Evolutionary conservation across 2,113 vertebrate genomes (phyloP).

Genomic region (Grammomys surdaster): DNA sequence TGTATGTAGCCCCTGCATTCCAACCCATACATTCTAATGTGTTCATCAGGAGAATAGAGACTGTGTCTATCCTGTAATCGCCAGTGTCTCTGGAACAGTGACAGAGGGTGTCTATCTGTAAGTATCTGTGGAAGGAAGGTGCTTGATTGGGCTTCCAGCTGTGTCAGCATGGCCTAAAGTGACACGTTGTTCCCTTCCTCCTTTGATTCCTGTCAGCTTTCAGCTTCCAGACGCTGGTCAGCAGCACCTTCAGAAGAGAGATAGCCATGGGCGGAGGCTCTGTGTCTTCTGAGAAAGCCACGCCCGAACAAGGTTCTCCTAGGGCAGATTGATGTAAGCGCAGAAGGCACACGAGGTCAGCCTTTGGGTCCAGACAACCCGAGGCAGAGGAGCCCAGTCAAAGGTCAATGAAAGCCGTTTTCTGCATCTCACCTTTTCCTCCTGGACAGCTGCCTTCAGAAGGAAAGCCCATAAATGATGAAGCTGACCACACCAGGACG

Average conservation of each 20-base stretch:
- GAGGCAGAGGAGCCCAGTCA: neutral
- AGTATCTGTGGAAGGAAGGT: neutral
- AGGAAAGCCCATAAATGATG: neutral
- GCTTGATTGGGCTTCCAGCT: neutral
- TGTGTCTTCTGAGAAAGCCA: neutral
- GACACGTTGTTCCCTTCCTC: no score
- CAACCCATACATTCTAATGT: neutral
- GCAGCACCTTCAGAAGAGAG: neutral
- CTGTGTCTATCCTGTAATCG: neutral
- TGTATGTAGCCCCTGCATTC: no score
- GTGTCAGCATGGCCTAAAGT: neutral
- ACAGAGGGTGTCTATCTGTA: neutral
- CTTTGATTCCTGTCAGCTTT: neutral
- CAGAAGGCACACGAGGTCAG: neutral
- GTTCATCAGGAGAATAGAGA: neutral
- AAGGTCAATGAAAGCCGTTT: neutral
- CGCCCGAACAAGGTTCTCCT: neutral
- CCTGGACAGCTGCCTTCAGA: neutral
- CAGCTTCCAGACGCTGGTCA: neutral
- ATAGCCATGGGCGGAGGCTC: neutral
- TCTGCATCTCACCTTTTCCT: neutral
- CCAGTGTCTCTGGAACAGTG: neutral
- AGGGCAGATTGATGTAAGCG: neutral
- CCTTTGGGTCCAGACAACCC: neutral
- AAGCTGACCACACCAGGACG: neutral